phyloP scores from a whole-genome alignment of 2,888 invertebrate genomes.

The Amaurobius ferox region DNA sequence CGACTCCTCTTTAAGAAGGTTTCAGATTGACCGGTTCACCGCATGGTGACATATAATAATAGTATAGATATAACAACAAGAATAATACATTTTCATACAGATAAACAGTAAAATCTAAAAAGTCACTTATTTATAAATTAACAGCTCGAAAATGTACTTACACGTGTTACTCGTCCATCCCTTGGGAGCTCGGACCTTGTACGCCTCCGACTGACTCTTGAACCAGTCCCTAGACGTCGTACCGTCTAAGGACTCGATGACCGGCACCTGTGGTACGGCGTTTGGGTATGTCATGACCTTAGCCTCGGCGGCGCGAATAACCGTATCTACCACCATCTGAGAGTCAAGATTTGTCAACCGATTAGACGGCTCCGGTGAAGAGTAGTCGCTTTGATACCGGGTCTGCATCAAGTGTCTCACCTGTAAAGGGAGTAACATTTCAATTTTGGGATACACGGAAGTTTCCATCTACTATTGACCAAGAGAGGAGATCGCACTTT shows the following conservation, averaged over 20 bases:
- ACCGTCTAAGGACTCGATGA: slow-evolving; percentile 41
- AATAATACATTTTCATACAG: too few species aligned
- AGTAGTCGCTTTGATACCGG: slow-evolving; percentile 20
- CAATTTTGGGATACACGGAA: too few species aligned
- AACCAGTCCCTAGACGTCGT: background rate
- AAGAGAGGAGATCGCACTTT: too few species aligned
- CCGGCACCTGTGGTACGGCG: slow-evolving; percentile 32
- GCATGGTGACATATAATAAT: too few species aligned
- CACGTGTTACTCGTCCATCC: slow-evolving; percentile 78
- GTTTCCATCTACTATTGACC: too few species aligned
- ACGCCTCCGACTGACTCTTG: slow-evolving; percentile 76
- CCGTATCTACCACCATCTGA: slow-evolving; percentile 74
- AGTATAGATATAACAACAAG: too few species aligned
- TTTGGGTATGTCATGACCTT: slow-evolving; percentile 73
- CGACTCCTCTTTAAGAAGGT: too few species aligned
- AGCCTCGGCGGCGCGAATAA: slow-evolving; percentile 75
- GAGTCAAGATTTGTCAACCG: slow-evolving; percentile 79
- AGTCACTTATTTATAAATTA: too few species aligned
- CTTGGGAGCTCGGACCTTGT: slow-evolving; percentile 79
- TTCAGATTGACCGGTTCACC: too few species aligned
- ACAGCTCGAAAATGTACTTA: too few species aligned
- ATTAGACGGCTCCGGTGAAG: slow-evolving; percentile 7
- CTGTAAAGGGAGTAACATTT: background rate
- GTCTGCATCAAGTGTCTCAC: slow-evolving; percentile 38
- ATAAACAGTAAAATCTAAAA: too few species aligned